Evolutionary conservation across 1,140 invertebrate genomes (phyloP).

Genomic region (Ladona fulva): DNA sequence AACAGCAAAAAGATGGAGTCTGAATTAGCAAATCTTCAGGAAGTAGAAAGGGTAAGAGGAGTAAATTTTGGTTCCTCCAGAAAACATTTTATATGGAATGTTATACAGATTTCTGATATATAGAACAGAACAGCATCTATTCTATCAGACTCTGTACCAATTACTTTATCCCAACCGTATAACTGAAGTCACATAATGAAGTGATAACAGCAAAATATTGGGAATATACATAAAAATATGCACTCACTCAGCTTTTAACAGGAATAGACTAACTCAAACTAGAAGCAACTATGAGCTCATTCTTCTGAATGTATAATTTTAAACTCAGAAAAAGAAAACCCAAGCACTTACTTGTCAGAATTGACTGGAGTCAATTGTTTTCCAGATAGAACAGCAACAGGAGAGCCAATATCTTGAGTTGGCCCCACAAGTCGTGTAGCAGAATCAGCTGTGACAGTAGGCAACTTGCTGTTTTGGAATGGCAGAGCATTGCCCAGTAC

Average conservation of each 20-base stretch:
- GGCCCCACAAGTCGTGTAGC: constrained; percentile 57
- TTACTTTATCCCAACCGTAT: constrained; percentile 39
- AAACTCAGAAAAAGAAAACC: too few relatives aligned
- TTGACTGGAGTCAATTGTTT: constrained; percentile 44
- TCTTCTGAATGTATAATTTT: too few relatives aligned
- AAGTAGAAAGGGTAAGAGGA: too few relatives aligned
- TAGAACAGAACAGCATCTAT: not conserved
- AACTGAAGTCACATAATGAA: constrained; percentile 29
- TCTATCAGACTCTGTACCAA: constrained; percentile 24
- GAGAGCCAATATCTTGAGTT: not conserved
- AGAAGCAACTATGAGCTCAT: too few relatives aligned
- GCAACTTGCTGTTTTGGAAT: constrained; percentile 38
- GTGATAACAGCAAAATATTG: constrained; percentile 35
- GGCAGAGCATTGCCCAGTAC: constrained; percentile 66
- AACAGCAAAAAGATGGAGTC: too few relatives aligned
- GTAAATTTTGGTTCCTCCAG: too few relatives aligned
- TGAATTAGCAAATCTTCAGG: too few relatives aligned
- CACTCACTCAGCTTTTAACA: too few relatives aligned
- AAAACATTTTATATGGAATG: too few relatives aligned
- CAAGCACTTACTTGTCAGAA: constrained; percentile 45
- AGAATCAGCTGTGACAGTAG: constrained; percentile 61
- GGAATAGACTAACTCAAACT: too few relatives aligned
- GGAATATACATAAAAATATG: constrained; percentile 28
- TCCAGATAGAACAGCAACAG: constrained; percentile 51
- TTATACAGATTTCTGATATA: too few relatives aligned